phyloP scores from a whole-genome alignment of 2,888 invertebrate species.

The Hedychridium roseum region DNA sequence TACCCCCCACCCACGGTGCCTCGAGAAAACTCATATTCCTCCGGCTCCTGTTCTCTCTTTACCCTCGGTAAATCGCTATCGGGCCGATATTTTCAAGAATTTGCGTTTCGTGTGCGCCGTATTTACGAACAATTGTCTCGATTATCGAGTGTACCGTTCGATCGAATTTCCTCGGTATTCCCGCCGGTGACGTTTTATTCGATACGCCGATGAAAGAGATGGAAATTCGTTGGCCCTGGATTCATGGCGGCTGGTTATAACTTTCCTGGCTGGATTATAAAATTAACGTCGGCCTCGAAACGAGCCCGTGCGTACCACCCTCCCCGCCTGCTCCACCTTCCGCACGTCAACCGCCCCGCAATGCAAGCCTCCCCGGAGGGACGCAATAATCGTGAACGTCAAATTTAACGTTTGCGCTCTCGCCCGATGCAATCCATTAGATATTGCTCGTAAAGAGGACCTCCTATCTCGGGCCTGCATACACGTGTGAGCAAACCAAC shows the following conservation, averaged over 20 bases:
- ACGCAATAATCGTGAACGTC: constrained; percentile 63
- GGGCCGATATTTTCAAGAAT: too few species aligned
- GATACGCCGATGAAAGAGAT: too few species aligned
- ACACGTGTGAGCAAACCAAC: constrained; percentile 26
- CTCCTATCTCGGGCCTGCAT: constrained; percentile 52
- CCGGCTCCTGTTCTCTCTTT: too few species aligned
- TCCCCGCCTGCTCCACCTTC: constrained; percentile 11
- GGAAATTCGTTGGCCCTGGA: constrained; percentile 5
- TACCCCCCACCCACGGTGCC: too few species aligned
- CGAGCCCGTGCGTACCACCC: constrained; percentile 10
- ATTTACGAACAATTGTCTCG: too few species aligned
- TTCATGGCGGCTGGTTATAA: constrained; percentile 45
- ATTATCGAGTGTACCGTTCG: too few species aligned
- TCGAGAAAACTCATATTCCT: too few species aligned
- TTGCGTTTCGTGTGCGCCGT: too few species aligned
- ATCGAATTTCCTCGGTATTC: too few species aligned
- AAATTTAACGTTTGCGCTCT: constrained; percentile 61
- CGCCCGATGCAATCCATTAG: constrained; percentile 62
- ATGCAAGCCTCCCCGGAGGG: constrained; percentile 32
- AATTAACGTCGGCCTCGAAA: constrained; percentile 52
- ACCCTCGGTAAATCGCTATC: too few species aligned
- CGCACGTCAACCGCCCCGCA: constrained; percentile 6
- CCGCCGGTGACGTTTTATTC: too few species aligned
- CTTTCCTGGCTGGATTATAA: constrained; percentile 58
- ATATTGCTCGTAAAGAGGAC: constrained; percentile 63